These are phyloP conservation scores for Eurois occulta DNA, from an alignment of 2,888 invertebrate species.

Conservation along the genomic window DNA sequence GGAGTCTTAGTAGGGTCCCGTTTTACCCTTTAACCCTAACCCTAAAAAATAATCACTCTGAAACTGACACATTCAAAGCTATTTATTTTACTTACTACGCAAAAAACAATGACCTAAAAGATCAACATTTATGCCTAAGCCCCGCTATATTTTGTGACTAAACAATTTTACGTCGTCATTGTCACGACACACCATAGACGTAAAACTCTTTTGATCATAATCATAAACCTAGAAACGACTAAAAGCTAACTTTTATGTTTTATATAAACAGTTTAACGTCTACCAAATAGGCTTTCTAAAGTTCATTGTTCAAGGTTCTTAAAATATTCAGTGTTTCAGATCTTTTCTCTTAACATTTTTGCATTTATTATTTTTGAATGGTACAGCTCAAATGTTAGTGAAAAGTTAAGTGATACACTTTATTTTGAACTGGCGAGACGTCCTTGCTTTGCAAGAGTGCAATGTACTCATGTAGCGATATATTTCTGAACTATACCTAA, in stretches of 20 bases:
- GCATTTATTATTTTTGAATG: conserved; percentile 51
- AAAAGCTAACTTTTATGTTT: conserved; percentile 58
- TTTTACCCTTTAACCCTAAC: too few relatives aligned
- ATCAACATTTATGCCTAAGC: conserved; percentile 27
- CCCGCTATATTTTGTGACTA: conserved; percentile 20
- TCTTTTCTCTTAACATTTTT: conserved; percentile 41
- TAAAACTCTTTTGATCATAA: conserved; percentile 53
- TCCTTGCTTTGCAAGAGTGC: neutral
- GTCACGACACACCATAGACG: conserved; percentile 30
- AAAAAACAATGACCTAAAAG: neutral
- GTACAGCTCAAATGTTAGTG: conserved; percentile 15
- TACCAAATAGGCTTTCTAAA: conserved; percentile 50
- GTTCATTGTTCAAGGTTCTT: conserved; percentile 52
- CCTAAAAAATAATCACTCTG: too few relatives aligned
- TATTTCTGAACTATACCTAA: neutral
- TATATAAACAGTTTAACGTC: conserved; percentile 59
- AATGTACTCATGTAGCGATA: neutral
- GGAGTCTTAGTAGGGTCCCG: too few relatives aligned
- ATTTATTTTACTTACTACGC: conserved; percentile 2
- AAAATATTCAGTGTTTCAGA: conserved; percentile 52
- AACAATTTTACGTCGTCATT: conserved; percentile 53
- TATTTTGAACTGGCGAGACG: neutral
- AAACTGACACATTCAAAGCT: neutral
- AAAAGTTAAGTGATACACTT: conserved; percentile 19
- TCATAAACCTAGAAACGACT: conserved; percentile 54